A percentile compares a stretch with the other conserved stretches of the same genome.
These are phyloP conservation scores for Mechanitis mazaeus DNA, from an alignment of 2,888 invertebrate species.

Conservation along the genomic window DNA sequence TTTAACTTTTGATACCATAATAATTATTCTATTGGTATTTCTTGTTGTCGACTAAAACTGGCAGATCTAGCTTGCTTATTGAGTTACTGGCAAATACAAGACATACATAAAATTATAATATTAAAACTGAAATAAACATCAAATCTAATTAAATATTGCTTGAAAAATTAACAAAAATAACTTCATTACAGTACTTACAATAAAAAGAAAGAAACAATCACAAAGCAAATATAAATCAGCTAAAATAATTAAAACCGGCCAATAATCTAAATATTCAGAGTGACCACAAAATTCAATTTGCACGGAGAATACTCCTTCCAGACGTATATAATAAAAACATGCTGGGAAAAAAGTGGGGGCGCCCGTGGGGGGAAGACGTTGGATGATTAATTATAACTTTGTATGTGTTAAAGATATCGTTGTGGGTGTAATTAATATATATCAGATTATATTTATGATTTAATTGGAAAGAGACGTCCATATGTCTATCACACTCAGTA, in stretches of 20 bases:
- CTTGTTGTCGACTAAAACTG: no score
- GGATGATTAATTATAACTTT: constrained; percentile 77
- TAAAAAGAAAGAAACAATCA: not conserved
- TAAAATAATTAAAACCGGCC: constrained; percentile 42
- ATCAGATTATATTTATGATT: not conserved
- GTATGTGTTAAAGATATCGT: constrained; percentile 68
- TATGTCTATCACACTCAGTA: not conserved
- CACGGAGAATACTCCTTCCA: constrained; percentile 48
- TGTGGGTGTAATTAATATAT: constrained; percentile 19
- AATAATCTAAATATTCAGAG: constrained; percentile 72
- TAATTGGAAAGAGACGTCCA: not conserved
- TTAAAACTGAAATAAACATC: no score
- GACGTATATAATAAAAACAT: constrained; percentile 71
- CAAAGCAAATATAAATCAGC: constrained; percentile 18
- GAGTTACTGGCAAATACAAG: no score
- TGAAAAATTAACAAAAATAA: not conserved
- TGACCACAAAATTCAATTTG: constrained; percentile 76
- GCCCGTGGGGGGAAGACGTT: constrained; percentile 67
- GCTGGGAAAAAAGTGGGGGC: constrained; percentile 58
- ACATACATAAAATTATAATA: no score
- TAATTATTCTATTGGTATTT: no score
- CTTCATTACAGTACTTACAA: not conserved
- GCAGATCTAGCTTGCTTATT: no score
- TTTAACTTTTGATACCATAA: no score
- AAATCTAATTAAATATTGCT: no score